Percentiles rank a stretch among this genome's conserved stretches.
phyloP scores from a whole-genome alignment of 2,113 vertebrate genomes.

The Caloenas nicobarica region DNA sequence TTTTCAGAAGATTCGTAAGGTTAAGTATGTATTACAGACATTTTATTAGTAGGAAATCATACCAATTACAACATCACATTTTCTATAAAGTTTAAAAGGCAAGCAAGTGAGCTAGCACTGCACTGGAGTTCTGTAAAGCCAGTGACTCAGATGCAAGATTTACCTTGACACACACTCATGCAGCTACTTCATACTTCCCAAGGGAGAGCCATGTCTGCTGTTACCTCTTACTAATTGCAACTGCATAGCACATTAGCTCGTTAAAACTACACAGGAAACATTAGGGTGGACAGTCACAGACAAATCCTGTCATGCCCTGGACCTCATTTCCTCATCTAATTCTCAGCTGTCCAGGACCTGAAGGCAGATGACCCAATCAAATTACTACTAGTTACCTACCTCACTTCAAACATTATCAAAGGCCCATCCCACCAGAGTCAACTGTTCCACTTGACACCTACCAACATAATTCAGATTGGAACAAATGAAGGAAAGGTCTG shows the following conservation, averaged over 20 bases:
- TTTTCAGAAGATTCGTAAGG: not conserved
- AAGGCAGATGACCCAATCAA: not conserved
- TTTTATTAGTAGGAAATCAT: not conserved
- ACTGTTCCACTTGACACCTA: rapidly evolving
- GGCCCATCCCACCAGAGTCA: not conserved
- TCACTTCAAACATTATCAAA: not conserved
- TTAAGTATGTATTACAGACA: not conserved
- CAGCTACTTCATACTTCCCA: not conserved
- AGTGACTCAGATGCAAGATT: not conserved
- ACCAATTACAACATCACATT: not conserved
- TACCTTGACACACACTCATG: not conserved
- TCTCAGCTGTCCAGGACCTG: not conserved
- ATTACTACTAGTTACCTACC: not conserved
- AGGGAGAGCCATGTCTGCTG: not conserved
- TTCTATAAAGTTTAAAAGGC: not conserved
- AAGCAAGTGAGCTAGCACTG: not conserved
- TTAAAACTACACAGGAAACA: not conserved
- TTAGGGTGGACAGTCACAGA: not conserved
- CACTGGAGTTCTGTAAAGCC: not conserved
- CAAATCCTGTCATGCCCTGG: rapidly evolving
- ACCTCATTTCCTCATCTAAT: not conserved
- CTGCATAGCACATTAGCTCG: not conserved
- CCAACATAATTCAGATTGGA: not conserved
- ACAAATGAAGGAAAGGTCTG: not conserved
- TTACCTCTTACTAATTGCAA: not conserved